Conservation (phyloP, 2,113 vertebrate species). For the Ochotona princeps region DNA sequence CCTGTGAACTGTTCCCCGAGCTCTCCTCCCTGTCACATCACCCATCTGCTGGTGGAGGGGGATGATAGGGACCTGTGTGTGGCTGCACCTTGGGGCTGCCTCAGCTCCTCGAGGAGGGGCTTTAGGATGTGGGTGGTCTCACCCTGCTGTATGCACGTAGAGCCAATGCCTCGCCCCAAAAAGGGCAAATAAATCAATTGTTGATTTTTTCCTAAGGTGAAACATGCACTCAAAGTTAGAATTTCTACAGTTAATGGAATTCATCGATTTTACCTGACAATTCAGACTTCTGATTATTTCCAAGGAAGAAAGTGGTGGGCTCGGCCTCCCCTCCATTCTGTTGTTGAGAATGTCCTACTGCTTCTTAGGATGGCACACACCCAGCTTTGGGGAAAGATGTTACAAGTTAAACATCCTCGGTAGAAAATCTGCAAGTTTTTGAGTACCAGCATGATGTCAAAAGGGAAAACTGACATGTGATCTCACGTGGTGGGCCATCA, state of each 20-base stretch:
- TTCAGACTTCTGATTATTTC: background rate
- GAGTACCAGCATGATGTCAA: too few relatives aligned
- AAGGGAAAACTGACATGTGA: too few relatives aligned
- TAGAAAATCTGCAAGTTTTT: too few relatives aligned
- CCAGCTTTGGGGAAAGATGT: background rate
- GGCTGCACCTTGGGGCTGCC: background rate
- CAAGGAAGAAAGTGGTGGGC: background rate
- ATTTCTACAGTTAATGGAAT: background rate
- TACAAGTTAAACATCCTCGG: too few relatives aligned
- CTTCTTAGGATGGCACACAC: background rate
- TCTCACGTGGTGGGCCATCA: too few relatives aligned
- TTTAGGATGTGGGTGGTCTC: background rate
- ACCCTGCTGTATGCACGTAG: background rate
- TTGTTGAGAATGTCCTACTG: background rate
- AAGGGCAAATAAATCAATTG: background rate
- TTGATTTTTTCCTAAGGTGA: background rate
- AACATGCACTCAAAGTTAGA: background rate
- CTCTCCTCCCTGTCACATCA: background rate
- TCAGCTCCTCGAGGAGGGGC: too few relatives aligned
- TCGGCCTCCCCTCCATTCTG: background rate
- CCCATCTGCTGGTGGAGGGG: background rate
- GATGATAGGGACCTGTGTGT: accelerated
- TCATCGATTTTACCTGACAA: background rate
- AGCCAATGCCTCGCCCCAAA: background rate
- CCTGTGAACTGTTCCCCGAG: background rate